phyloP scores from a whole-genome alignment of 2,113 vertebrate species.

The Protomyctophum bolini region DNA sequence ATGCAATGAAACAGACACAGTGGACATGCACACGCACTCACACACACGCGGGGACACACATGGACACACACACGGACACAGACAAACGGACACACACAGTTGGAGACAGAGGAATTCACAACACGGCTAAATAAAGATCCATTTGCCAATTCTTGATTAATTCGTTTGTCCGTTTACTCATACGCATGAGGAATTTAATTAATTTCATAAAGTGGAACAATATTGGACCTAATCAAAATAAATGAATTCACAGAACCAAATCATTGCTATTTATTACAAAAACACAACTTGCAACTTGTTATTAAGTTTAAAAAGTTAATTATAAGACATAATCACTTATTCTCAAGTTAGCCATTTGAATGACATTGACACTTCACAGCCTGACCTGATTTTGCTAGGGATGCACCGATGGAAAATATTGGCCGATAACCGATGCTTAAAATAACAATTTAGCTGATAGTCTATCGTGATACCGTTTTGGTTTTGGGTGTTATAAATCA shows the following conservation, averaged over 20 bases:
- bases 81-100: conserved; percentile 16
- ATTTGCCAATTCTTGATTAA: conserved; percentile 70
- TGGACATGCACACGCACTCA: conserved; percentile 7
- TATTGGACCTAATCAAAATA: conserved; percentile 70
- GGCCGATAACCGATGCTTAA: no score
- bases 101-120: conserved; percentile 13
- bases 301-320: conserved; percentile 34
- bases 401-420: no score
- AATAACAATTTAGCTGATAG: no score
- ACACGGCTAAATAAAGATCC: conserved; percentile 48
- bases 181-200: conserved; percentile 71
- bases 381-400: not conserved
- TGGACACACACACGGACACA: conserved; percentile 20
- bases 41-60: conserved; percentile 18
- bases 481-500: no score
- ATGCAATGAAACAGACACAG: conserved; percentile 10
- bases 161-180: conserved; percentile 65
- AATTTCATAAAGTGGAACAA: conserved; percentile 73
- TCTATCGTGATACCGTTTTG: no score
- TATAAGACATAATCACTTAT: conserved; percentile 44
- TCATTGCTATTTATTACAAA: conserved; percentile 70
- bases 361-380: conserved; percentile 25
- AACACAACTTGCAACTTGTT: conserved; percentile 39
- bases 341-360: conserved; percentile 27
- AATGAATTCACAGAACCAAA: conserved; percentile 71